These are phyloP conservation scores for Parotocinclus haroldoi DNA, from an alignment of 2,797 vertebrate species.

Conservation along the genomic window DNA sequence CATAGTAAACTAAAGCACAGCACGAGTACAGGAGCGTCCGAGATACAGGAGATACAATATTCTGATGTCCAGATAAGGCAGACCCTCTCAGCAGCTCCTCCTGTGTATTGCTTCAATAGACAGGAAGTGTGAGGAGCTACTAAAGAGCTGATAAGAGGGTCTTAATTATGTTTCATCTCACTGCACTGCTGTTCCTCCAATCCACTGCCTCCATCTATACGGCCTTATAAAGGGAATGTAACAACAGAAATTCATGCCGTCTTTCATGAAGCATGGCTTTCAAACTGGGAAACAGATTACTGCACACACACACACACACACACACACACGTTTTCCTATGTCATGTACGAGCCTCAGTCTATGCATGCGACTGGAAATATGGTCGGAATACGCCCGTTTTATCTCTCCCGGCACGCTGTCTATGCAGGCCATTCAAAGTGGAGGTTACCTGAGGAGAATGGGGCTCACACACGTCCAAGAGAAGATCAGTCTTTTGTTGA, in stretches of 20 bases:
- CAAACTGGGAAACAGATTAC: constrained; percentile 49
- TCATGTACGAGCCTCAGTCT: background rate
- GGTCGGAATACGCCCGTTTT: constrained; percentile 12
- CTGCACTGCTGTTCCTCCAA: constrained; percentile 44
- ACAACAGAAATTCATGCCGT: constrained; percentile 68
- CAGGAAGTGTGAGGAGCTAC: constrained; percentile 12
- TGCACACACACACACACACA: constrained; percentile 1
- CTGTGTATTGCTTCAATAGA: constrained; percentile 15
- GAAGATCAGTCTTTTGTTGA: too few relatives aligned
- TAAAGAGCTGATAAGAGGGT: constrained; percentile 33
- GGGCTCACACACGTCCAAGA: too few relatives aligned
- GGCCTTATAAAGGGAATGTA: constrained; percentile 60
- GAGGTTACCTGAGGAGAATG: too few relatives aligned
- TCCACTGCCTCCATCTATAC: constrained; percentile 58
- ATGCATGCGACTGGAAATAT: constrained; percentile 10
- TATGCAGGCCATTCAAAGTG: too few relatives aligned
- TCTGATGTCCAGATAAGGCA: background rate
- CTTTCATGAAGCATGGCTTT: constrained; percentile 60
- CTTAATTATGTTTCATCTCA: constrained; percentile 42
- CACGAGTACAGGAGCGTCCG: background rate
- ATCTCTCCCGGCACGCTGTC: background rate
- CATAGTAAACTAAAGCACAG: background rate
- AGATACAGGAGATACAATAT: background rate
- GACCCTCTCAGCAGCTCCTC: background rate
- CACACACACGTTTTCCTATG: constrained; percentile 16